Base-by-base conservation (phyloP, 2,797 vertebrate genomes). In the Lycodopsis pacificus region DNA sequence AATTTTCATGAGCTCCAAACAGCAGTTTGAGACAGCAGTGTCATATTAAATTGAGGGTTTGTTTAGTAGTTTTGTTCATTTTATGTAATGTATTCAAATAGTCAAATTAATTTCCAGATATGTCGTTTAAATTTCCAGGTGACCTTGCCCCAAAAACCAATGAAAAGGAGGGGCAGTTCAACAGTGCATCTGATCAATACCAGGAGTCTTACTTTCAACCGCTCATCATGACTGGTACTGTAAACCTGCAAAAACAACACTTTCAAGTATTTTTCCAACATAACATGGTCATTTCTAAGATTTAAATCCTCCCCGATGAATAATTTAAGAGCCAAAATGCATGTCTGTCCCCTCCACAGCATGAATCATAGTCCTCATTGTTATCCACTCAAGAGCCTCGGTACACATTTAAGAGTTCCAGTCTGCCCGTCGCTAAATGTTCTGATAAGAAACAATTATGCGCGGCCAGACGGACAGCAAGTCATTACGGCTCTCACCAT, bases 161-260 rank as follows among this genome's bases (percentile, higher is more conserved):
- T 15, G 88, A 94, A 59, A 94, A 95, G 64, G 92, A 95, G 64
- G 88, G 95, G 65, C 91, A 94, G 46, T 95, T 95, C 89, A 96
- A 44, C 90, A 92, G 93, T 25, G 63, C 93, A 67, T 97, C 96
- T 0, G 95, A 96, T 76, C 96, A 97, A 79, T 97, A 98, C 93
- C 95, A 94, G 61, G 97, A 97, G 89, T 87, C 96, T 62, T 95
- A 95, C 91, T 99, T 99, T 92, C 97, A 97, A 15, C 95, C 97
- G 0, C 92, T 97, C 75, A 81, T 87, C 75, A 95, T 99, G 86
- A 96, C 91, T 64, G 97, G 98, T 99, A 96, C 25, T 32, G 61
- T 65, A 36, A 73, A 65, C 44, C 46, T 65, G 7, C 61, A 58
- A 7, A 22, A 72, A 61, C 12, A 36, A 57, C 20, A 20, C 20